Evolutionary conservation across 1,140 invertebrate species (phyloP).

Genomic region (Drosophila teissieri): DNA sequence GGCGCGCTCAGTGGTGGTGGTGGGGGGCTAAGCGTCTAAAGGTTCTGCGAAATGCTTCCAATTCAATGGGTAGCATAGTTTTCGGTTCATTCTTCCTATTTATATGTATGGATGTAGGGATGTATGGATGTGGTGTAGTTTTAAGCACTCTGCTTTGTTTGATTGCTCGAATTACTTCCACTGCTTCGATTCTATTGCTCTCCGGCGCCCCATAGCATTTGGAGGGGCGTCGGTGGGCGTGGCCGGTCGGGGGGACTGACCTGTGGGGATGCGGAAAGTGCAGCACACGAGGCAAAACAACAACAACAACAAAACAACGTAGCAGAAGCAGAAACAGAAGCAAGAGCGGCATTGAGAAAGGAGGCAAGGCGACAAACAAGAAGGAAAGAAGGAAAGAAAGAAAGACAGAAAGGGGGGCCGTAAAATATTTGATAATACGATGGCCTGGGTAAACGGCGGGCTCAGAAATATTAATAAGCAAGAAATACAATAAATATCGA

Average conservation of each 20-base stretch:
- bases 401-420: constrained; percentile 4
- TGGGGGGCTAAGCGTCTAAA: no score
- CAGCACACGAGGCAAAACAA: background rate
- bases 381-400: constrained; percentile 8
- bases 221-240: constrained; percentile 17
- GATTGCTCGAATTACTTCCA: background rate
- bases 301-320: no score
- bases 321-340: background rate
- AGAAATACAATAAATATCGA: constrained; percentile 76
- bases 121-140: no score
- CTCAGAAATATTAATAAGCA: constrained; percentile 67
- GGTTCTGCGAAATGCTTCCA: background rate
- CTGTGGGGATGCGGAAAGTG: constrained; percentile 35
- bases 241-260: constrained; percentile 15
- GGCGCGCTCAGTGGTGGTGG: background rate
- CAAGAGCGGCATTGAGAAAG: constrained; percentile 12
- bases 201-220: background rate
- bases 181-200: background rate
- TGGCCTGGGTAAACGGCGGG: constrained; percentile 21
- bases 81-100: background rate
- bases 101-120: background rate
- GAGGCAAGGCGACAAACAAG: background rate
- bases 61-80: background rate
- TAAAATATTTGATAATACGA: constrained; percentile 33
- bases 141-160: background rate